Evolutionary conservation across 1,140 invertebrate species (phyloP), one percentile per base, ranked within the genome.

Genomic region (Brachionus rubens): DNA sequence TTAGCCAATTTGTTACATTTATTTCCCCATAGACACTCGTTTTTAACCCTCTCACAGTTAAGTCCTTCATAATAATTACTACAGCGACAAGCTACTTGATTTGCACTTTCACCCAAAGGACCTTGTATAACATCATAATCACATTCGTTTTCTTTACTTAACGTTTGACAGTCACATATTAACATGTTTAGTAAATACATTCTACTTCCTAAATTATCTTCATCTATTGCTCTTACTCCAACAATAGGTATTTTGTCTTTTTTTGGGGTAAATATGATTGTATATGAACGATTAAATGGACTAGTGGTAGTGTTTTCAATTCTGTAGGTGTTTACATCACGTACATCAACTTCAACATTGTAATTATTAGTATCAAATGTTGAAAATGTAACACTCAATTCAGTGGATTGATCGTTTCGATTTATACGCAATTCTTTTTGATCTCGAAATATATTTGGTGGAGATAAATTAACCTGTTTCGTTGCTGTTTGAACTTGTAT

Each of bases 41-140:
- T 41, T 40, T 24, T 72, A 2, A 33, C 28, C 14, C 9, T 36
- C 9, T 72, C 68, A 19, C 68, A 72, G 50, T 50, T 36, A 41
- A 0, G 14, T 0, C 68, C 68, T 6, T 28, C n/a, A 50, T 48
- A 48, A 40, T 50, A 72, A 12, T 48, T 10, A 30, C 33, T 46
- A 30, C 68, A 72, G 3, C 50, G 28, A 40, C 68, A 72, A 14
- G 46, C 43, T 30, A 72, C 68, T 50, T 4, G 24, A 26, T 26
- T 41, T 12, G 16, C 33, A 24, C 10, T 48, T 3, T 3, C 5
- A 47, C 47, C 21, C 14, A 72, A 28, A 5, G 28, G 6, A 33
- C 28, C 24, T 10, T 40, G 46, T 48, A 50, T 46, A 5, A 40
- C 1, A 54, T 50, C 21, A 72, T 14, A 54, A 14, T 2, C 26